These are phyloP conservation scores for Momotus momota DNA, from an alignment of 2,797 vertebrate genomes.

Conservation along the genomic window DNA sequence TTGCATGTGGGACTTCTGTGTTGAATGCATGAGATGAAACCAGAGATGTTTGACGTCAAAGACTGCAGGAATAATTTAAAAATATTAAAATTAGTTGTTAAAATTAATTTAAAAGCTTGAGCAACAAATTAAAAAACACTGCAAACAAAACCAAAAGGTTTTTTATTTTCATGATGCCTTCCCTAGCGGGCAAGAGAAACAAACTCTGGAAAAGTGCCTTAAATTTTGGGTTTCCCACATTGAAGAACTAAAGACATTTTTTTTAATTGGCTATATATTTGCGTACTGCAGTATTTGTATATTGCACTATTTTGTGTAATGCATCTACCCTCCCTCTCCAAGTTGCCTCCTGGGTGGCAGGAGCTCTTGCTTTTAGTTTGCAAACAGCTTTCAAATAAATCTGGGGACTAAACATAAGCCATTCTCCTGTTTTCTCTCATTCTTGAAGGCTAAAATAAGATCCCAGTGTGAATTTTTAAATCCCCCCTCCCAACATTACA, in stretches of 20 bases:
- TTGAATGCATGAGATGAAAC: neutral
- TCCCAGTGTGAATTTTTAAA: neutral
- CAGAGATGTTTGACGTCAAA: neutral
- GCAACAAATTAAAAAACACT: neutral
- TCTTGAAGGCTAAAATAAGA: neutral
- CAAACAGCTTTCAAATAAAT: neutral
- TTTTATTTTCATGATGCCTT: neutral
- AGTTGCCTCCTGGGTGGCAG: neutral
- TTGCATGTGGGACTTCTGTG: rapidly evolving
- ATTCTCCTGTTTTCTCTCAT: neutral
- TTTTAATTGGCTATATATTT: neutral
- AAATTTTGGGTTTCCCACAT: neutral
- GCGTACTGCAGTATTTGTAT: neutral
- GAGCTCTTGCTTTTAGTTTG: neutral
- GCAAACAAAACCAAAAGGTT: neutral
- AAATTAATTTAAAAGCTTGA: neutral
- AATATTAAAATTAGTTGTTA: neutral
- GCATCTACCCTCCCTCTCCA: neutral
- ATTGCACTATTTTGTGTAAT: neutral
- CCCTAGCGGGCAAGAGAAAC: neutral
- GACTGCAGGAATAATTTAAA: neutral
- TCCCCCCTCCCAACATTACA: rapidly evolving
- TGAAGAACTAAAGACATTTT: neutral
- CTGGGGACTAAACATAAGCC: neutral
- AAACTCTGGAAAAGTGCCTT: neutral